Conservation (phyloP, 2,888 invertebrate genomes). For the Apeira syringaria region DNA sequence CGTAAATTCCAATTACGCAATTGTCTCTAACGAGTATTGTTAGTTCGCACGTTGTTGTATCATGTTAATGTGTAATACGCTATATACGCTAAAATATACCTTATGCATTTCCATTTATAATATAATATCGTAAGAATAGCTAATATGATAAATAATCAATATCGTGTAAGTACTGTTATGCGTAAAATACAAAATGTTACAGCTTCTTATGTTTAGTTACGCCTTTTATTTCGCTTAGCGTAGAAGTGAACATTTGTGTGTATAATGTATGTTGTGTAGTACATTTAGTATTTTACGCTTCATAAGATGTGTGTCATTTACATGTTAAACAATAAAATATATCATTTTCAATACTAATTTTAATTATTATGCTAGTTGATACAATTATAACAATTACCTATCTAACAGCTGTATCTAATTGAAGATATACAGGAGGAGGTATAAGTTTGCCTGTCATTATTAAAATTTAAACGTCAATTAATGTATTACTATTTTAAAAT, state of each 20-base stretch:
- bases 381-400: constrained; percentile 30
- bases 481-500: neutral
- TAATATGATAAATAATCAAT: constrained; percentile 28
- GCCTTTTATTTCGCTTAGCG: constrained; percentile 59
- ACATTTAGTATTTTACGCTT: constrained; percentile 66
- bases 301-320: constrained; percentile 19
- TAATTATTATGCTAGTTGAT: constrained; percentile 60
- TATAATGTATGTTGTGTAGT: constrained; percentile 16
- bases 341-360: constrained; percentile 51
- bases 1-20: no score
- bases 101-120: constrained; percentile 17
- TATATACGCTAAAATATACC: constrained; percentile 24
- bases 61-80: constrained; percentile 2
- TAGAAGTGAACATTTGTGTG: no score
- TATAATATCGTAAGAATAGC: constrained; percentile 21
- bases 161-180: constrained; percentile 40
- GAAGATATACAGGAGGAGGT: no score
- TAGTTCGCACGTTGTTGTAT: neutral
- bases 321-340: neutral
- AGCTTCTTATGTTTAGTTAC: constrained; percentile 56
- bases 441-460: neutral
- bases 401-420: constrained; percentile 41
- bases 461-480: neutral
- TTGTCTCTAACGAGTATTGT: no score
- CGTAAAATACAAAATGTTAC: constrained; percentile 64